Conservation (phyloP, 2,888 invertebrate species). For the Anagyrus pseudococci region DNA sequence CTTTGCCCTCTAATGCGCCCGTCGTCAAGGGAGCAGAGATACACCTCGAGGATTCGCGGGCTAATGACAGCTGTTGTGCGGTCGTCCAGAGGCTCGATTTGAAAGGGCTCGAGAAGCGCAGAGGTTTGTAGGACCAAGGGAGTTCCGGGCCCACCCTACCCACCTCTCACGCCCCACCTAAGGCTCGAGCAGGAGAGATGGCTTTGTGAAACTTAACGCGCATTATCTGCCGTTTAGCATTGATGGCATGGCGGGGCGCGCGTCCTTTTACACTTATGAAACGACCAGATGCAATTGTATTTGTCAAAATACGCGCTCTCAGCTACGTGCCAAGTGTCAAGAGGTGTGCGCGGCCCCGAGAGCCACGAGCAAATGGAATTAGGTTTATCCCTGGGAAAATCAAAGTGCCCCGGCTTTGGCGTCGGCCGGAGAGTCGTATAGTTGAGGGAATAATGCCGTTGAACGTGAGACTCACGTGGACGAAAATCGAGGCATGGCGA, state of each 20-base stretch:
- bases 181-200: too few species aligned
- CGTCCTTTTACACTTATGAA: neutral
- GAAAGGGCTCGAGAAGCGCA: too few species aligned
- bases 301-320: conserved; percentile 32
- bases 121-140: too few species aligned
- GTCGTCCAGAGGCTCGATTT: too few species aligned
- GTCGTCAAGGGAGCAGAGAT: too few species aligned
- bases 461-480: conserved; percentile 11
- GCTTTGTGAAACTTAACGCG: too few species aligned
- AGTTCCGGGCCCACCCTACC: too few species aligned
- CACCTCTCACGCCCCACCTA: too few species aligned
- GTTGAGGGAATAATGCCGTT: neutral
- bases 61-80: too few species aligned
- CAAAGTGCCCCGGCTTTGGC: neutral
- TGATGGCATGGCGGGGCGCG: conserved; percentile 1
- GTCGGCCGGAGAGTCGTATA: neutral
- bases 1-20: too few species aligned
- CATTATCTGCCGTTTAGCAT: too few species aligned
- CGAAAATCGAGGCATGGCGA: neutral
- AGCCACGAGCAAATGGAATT: neutral
- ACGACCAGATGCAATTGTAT: conserved; percentile 15
- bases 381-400: conserved; percentile 1
- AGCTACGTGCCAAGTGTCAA: neutral
- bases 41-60: too few species aligned
- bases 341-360: neutral